Evolutionary conservation across 2,797 vertebrate species (phyloP), one percentile per base, ranked within the genome.

Genomic region (Sebastes oblongus): DNA sequence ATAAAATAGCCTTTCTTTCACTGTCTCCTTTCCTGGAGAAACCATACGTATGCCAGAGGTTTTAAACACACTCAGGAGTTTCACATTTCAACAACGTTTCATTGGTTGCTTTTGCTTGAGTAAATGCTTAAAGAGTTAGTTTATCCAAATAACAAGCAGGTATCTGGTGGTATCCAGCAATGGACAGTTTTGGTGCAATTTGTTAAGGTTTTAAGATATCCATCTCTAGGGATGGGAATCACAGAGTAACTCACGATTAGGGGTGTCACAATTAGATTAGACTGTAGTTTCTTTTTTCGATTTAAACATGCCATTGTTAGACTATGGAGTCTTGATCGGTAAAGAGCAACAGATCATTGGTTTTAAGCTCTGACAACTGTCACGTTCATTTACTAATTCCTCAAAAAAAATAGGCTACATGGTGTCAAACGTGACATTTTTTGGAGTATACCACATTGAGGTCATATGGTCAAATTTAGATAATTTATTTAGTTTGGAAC

Each of bases 1-100:
- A 96, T 96, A 96, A 96, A 94, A 91, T 88, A 91, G 86, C 92
- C 78, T 92, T 94, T 94, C 91, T 93, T 91, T 93, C 91, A 87
- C 78, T 81, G 90, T 82, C 86, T 91, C 78, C 86, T 90, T 91
- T 92, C 66, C 82, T 93, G 87, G 87, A 90, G 82, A 88, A 88
- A 77, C 36, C 46, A 39, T 14, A 56, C 60, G 1, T 54, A 29
- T 32, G 52, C 18, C 72, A 72, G 34, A 82, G 1, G 70, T 69
- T 75, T 79, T 13, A 36, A 46, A 77, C 58, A 69, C 77, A 86
- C 82, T 86, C 70, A 77, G 76, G 68, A 80, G 72, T 50, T 36
- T 66, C 29, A 13, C 76, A 46, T 72, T 66, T 73, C 52, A 66
- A 4, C 24, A 1, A n/a, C 3, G 14, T 54, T 30, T 42, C 32